Conservation (phyloP, 2,888 invertebrate genomes). For the Drosophila diplacantha region DNA sequence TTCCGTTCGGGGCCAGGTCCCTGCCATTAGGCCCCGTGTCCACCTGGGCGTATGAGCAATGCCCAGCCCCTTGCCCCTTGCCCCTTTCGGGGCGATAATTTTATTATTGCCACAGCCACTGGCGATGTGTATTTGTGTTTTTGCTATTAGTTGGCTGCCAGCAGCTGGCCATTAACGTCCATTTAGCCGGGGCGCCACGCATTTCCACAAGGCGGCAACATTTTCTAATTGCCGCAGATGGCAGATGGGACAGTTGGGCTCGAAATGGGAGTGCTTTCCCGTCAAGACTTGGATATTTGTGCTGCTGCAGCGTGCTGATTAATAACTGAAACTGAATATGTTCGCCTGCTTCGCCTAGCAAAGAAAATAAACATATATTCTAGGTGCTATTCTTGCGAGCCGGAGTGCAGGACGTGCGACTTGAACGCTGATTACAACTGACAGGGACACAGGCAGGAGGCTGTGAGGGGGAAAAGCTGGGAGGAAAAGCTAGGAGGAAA, state of each 20-base stretch:
- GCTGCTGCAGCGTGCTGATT: too few relatives aligned
- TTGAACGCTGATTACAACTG: constrained; percentile 68
- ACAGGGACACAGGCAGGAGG: constrained; percentile 34
- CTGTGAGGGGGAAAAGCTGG: neutral
- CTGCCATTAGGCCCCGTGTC: constrained; percentile 24
- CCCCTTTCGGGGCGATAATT: constrained; percentile 55
- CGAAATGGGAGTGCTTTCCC: neutral
- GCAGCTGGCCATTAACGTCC: constrained; percentile 69
- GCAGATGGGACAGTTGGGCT: neutral
- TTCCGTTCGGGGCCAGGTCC: neutral
- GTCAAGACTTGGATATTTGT: neutral
- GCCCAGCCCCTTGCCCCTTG: constrained; percentile 18
- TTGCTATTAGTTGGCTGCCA: constrained; percentile 70
- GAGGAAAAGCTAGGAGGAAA: neutral
- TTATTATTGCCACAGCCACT: constrained; percentile 58
- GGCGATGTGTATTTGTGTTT: constrained; percentile 40
- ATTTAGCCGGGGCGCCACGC: constrained; percentile 69
- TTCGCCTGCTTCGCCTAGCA: neutral
- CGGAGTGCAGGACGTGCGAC: constrained; percentile 23
- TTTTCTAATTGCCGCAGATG: constrained; percentile 70
- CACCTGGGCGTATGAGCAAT: constrained; percentile 70
- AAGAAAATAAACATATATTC: neutral
- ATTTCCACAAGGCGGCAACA: constrained; percentile 70
- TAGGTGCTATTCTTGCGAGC: neutral
- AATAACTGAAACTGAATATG: neutral